Evolutionary conservation across 92 coral and sea anemone species (phyloP), one percentile per base, ranked within the genome.

Genomic region (Porites divaricata): DNA sequence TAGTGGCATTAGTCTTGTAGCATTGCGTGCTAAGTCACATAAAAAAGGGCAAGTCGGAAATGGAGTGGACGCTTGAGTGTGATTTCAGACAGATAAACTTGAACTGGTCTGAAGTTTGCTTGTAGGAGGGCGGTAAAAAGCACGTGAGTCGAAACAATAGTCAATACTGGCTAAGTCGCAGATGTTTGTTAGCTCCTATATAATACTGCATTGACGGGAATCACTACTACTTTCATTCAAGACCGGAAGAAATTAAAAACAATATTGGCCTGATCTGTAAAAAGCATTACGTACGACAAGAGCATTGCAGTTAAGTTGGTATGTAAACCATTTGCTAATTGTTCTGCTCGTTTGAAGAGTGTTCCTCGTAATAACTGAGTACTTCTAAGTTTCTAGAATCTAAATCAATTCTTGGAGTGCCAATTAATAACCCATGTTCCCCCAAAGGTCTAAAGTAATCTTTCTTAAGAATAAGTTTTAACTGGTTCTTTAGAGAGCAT

Each of bases 11-110:
- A 53, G 35, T 56, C 35, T 22, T n/a, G 52, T 9, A 6, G 70
- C 45, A 35, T 35, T 80, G 68, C 85, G 85, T 80, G 76, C 35
- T 57, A 21, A 21, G 62, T 13, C 41, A 14, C 51, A 19, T 80
- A 6, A 54, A 66, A 79, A 57, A 51, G n/a, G 50, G 57, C 72
- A 52, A 61, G 26, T 9, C 59, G 16, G 12, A 53, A 23, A 50
- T 6, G 24, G 4, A 78, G 23, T 24, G 24, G 51, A 65, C 12
- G 25, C 25, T 51, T 5, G 41, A 54, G 35, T 25, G 57, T 22
- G 83, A 65, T n/a, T 54, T 78, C 61, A 72, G 20, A 61, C 65
- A 51, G 77, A 72, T 72, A 72, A 72, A 15, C 61, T 41, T 28
- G 57, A 49, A 12, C 17, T 57, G 17, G 17, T 12, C 62, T 9